Conservation (phyloP, 2,888 invertebrate species). For the Blera fallax region DNA sequence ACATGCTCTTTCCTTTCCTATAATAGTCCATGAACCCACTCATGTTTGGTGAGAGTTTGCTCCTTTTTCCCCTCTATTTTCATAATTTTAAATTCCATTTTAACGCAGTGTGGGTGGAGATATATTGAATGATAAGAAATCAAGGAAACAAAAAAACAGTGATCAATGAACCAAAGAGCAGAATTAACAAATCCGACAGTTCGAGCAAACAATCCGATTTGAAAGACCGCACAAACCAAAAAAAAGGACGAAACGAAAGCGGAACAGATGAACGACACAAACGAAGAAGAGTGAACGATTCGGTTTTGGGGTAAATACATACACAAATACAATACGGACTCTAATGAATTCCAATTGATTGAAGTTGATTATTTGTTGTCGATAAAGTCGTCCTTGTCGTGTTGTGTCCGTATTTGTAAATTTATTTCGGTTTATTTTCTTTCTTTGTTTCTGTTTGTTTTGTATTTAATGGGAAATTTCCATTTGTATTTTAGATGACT, state of each 20-base stretch:
- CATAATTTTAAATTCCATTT: constrained; percentile 3
- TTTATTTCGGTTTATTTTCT: background rate
- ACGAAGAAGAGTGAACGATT: background rate
- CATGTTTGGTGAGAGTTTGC: background rate
- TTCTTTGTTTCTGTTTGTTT: background rate
- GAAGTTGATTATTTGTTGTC: constrained; percentile 51
- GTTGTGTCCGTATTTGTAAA: constrained; percentile 18
- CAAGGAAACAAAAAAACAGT: constrained; percentile 1
- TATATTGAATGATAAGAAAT: constrained; percentile 2
- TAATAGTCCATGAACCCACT: background rate
- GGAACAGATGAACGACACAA: constrained; percentile 5
- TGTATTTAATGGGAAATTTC: constrained; percentile 2
- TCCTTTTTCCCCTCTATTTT: background rate
- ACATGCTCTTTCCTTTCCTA: constrained; percentile 11
- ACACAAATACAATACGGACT: constrained; percentile 10
- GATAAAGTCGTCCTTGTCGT: constrained; percentile 26
- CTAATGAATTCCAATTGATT: constrained; percentile 49
- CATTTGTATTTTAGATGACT: background rate
- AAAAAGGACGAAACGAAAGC: background rate
- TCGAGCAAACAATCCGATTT: background rate
- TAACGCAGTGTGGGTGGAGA: background rate
- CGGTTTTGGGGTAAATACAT: background rate
- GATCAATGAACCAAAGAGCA: constrained; percentile 25
- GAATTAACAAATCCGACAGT: constrained; percentile 23
- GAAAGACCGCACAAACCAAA: background rate